Evolutionary conservation across 2,888 invertebrate genomes (phyloP).

Genomic region (Orchesellides sinensis): DNA sequence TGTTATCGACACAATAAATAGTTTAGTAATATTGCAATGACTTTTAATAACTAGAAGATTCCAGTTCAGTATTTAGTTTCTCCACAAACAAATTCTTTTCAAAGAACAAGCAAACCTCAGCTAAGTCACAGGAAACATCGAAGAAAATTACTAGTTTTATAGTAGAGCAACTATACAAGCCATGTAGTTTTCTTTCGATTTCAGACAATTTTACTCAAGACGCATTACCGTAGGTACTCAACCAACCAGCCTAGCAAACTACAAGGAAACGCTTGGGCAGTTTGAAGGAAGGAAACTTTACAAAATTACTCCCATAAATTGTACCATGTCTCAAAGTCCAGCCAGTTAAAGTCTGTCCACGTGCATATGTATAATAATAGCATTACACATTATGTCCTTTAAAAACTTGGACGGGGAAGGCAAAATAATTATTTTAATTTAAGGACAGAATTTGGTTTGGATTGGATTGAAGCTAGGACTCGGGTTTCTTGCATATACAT

Average conservation of each 20-base stretch:
- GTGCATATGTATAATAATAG: background rate
- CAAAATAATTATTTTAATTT: too few species aligned
- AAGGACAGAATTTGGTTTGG: too few species aligned
- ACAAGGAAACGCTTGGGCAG: background rate
- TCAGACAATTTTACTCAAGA: background rate
- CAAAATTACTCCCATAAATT: conserved; percentile 38
- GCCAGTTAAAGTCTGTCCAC: conserved; percentile 9
- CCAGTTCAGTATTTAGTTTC: too few species aligned
- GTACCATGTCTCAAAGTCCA: background rate
- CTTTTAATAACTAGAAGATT: too few species aligned
- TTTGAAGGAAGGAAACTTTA: conserved; percentile 28
- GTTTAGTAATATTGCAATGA: too few species aligned
- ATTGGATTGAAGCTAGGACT: too few species aligned
- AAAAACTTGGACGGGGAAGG: conserved; percentile 13
- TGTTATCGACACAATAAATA: too few species aligned
- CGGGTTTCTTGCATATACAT: too few species aligned
- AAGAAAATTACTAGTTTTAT: background rate
- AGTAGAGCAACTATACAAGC: background rate
- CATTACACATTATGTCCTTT: conserved; percentile 3
- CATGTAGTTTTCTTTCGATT: background rate
- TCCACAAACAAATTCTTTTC: too few species aligned
- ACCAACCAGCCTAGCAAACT: background rate
- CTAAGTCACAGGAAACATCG: background rate
- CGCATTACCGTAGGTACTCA: background rate
- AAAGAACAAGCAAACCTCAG: background rate